Percentiles rank a stretch among this genome's conserved stretches.
Conservation (phyloP, 2,113 vertebrate species). For the Sebastes fasciatus region DNA sequence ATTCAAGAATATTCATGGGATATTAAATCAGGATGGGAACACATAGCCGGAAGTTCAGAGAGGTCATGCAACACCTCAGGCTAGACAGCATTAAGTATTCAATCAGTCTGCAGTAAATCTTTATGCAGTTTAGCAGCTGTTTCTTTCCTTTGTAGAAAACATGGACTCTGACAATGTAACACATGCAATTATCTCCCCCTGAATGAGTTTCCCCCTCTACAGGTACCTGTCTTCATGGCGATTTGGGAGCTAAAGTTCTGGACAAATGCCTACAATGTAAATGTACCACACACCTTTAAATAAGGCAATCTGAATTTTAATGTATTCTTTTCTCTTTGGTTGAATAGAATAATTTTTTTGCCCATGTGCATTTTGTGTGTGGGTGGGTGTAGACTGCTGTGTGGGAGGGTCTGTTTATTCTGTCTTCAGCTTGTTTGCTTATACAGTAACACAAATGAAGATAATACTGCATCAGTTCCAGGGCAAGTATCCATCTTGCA, state of each 20-base stretch:
- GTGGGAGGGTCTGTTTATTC: constrained; percentile 32
- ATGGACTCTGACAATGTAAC: neutral
- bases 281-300: constrained; percentile 16
- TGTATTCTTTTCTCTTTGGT: neutral
- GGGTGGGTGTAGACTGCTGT: constrained; percentile 37
- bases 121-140: constrained; percentile 19
- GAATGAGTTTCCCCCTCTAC: constrained; percentile 2
- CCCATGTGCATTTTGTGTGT: constrained; percentile 28
- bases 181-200: constrained; percentile 29
- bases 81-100: constrained; percentile 13
- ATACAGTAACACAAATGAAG: constrained; percentile 24
- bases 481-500: constrained; percentile 18
- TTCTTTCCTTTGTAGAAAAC: constrained; percentile 34
- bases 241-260: constrained; percentile 24
- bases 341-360: constrained; percentile 32
- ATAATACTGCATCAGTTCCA: constrained; percentile 21
- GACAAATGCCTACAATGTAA: constrained; percentile 38
- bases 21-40: constrained; percentile 25
- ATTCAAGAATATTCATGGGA: constrained; percentile 31
- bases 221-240: neutral
- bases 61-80: constrained; percentile 23
- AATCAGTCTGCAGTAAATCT: constrained; percentile 21
- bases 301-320: constrained; percentile 21
- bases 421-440: constrained; percentile 32
- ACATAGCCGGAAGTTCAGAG: neutral